Evolutionary conservation across 2,797 vertebrate species (phyloP), one percentile per base, ranked within the genome.

Genomic region (Dermochelys coriacea): DNA sequence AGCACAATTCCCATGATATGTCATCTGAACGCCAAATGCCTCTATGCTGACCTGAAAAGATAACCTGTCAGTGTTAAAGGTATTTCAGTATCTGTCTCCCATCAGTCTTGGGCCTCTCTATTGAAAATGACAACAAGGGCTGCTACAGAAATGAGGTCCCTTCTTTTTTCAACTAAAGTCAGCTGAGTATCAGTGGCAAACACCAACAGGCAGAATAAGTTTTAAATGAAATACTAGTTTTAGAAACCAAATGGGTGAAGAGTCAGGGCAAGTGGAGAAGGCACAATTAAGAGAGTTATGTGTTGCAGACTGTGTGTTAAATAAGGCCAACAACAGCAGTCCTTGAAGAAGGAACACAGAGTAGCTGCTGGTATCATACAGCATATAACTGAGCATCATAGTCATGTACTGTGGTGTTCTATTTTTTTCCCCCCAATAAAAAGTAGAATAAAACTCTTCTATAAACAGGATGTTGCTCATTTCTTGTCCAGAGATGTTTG

Each of bases 41-140:
- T 93, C 0, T 0, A 3, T n/a, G 9, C 29, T 5, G 52, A 41
- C 11, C 37, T 27, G 1, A 3, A 49, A 84, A 92, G 79, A 59
- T 57, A 87, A 77, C 23, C 59, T 37, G 21, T 47, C 82, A 84
- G 15, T 80, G 85, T 89, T 88, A 78, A 5, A 29, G 88, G 8
- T n/a, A 71, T 52, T 95, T 90, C 79, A 79, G 71, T 4, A 37
- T 61, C 41, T 23, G 0, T 1, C 45, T 47, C 23, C 41, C 25
- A 14, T 29, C 75, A 71, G 49, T 19, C n/a, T 51, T 49, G 1
- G 5, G 37, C 27, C 59, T 51, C 77, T 77, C 47, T 16, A 4
- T 12, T 14, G 21, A 27, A 51, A n/a, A 23, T 79, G 84, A 55
- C 31, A 61, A 91, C 90, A 93, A 64, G 6, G 51, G 85, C 59